A percentile compares a stretch with the other conserved stretches of the same genome.
These are phyloP conservation scores for Eilema sororculum DNA, from an alignment of 2,888 invertebrate species.

Conservation along the genomic window DNA sequence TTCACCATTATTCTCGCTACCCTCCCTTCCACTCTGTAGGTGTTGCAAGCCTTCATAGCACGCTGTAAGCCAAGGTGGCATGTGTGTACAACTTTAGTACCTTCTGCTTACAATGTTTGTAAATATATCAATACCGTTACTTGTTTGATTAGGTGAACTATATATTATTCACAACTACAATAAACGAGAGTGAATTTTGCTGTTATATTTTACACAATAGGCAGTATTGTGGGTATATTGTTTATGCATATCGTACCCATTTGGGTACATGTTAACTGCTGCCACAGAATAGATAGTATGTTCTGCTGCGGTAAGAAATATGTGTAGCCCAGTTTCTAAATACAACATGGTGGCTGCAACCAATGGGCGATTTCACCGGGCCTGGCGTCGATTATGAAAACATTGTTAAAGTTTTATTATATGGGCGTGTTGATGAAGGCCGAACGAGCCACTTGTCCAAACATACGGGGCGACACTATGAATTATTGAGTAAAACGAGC, in stretches of 20 bases:
- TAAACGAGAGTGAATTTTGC: constrained; percentile 34
- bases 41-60: background rate
- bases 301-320: constrained; percentile 47
- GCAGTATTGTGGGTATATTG: background rate
- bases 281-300: no score
- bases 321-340: constrained; percentile 77
- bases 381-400: constrained; percentile 82
- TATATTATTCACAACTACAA: background rate
- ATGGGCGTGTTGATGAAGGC: constrained; percentile 83
- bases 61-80: background rate
- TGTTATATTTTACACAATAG: constrained; percentile 37
- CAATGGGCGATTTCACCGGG: constrained; percentile 65
- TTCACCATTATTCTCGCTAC: background rate
- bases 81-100: background rate
- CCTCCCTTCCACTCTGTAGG: background rate
- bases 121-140: background rate
- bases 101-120: background rate
- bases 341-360: constrained; percentile 63
- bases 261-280: constrained; percentile 22
- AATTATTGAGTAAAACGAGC: constrained; percentile 80
- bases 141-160: background rate
- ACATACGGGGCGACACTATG: constrained; percentile 75
- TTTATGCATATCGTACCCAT: constrained; percentile 12
- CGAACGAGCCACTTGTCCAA: constrained; percentile 82
- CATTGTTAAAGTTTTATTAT: constrained; percentile 85